A percentile compares a stretch with the other conserved stretches of the same genome.
Conservation (phyloP, 92 coral and sea anemone species). For the Palythoa grandiflora region DNA sequence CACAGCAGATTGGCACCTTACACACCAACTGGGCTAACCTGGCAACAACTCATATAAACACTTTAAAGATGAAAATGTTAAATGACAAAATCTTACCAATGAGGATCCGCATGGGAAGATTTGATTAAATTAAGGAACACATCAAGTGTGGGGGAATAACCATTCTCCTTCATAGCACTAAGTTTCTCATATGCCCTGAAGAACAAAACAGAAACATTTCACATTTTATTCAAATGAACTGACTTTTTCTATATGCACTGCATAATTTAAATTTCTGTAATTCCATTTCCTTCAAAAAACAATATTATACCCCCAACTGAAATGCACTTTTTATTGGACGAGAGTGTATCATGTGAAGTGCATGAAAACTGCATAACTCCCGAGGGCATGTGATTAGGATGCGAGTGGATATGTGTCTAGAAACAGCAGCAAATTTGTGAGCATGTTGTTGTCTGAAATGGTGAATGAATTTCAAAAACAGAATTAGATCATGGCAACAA, state of each 20-base stretch:
- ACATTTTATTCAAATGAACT: background rate
- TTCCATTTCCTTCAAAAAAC: background rate
- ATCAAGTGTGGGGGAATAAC: conserved; percentile 29
- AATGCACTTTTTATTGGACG: too few species aligned
- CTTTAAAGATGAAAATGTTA: background rate
- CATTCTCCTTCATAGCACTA: conserved; percentile 29
- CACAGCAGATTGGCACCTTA: too few species aligned
- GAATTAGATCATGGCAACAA: too few species aligned
- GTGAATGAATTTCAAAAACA: too few species aligned
- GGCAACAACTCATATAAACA: background rate
- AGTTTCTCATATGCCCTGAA: conserved; percentile 40
- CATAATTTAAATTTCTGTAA: background rate
- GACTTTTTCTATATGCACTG: background rate
- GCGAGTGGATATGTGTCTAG: too few species aligned
- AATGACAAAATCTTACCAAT: conserved; percentile 4
- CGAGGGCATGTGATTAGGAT: too few species aligned
- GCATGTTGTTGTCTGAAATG: too few species aligned
- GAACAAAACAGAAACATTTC: background rate
- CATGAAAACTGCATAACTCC: too few species aligned
- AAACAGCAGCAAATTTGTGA: too few species aligned
- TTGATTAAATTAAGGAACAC: conserved; percentile 32
- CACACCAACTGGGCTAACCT: background rate
- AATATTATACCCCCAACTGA: background rate
- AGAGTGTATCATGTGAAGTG: too few species aligned
- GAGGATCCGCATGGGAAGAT: conserved; percentile 16